Conservation (phyloP, 2,888 invertebrate genomes). For the Macrosoma leucophasiata region DNA sequence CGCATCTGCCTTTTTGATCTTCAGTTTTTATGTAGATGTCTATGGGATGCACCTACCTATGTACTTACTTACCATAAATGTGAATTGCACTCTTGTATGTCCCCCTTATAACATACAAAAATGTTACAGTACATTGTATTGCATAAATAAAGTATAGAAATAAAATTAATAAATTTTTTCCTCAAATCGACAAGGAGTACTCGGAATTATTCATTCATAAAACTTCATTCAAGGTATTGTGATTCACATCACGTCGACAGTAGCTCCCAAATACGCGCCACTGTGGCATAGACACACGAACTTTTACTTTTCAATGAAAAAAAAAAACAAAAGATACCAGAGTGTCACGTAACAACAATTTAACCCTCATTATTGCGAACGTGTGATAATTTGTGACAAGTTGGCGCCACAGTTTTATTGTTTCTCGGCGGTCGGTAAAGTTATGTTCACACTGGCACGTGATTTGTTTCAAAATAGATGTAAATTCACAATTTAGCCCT, state of each 20-base stretch:
- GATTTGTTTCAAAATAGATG: constrained; percentile 26
- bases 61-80: too few relatives aligned
- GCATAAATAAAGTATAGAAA: neutral
- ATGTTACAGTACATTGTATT: neutral
- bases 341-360: constrained; percentile 64
- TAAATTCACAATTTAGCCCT: too few relatives aligned
- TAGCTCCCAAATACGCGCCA: constrained; percentile 55
- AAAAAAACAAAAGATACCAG: constrained; percentile 36
- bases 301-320: constrained; percentile 58
- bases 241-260: constrained; percentile 47
- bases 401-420: constrained; percentile 69
- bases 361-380: constrained; percentile 61
- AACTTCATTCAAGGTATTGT: constrained; percentile 25
- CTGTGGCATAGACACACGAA: constrained; percentile 40
- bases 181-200: constrained; percentile 32
- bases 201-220: constrained; percentile 42
- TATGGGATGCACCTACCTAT: too few relatives aligned
- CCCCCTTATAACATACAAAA: too few relatives aligned
- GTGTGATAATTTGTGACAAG: constrained; percentile 61
- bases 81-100: too few relatives aligned
- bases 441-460: constrained; percentile 25
- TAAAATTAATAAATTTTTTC: too few relatives aligned
- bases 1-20: too few relatives aligned
- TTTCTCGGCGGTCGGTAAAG: constrained; percentile 38
- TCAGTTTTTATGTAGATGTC: too few relatives aligned